These are phyloP conservation scores for Leptodactylus fallax DNA, from an alignment of 2,797 vertebrate genomes.

Conservation along the genomic window DNA sequence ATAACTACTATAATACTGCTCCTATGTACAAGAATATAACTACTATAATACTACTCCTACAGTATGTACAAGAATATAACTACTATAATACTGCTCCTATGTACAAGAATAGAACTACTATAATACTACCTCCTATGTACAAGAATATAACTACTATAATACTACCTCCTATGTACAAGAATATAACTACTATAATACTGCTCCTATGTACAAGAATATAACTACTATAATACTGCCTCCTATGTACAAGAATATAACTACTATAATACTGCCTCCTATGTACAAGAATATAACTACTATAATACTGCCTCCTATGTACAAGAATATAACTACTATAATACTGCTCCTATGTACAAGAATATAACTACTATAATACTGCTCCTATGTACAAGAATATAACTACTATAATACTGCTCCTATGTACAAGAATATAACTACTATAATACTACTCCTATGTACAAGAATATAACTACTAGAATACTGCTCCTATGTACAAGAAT, in stretches of 20 bases:
- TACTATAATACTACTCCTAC: background rate
- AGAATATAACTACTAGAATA: background rate
- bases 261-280: background rate
- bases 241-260: slow-evolving; percentile 18
- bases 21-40: background rate
- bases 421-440: slow-evolving; percentile 1
- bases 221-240: slow-evolving; percentile 1
- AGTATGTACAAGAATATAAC: slow-evolving; percentile 6
- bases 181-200: background rate
- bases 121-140: slow-evolving; percentile 1
- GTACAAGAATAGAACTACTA: background rate
- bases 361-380: slow-evolving; percentile 3
- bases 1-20: background rate
- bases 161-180: background rate
- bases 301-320: background rate
- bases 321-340: slow-evolving; percentile 9
- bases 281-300: slow-evolving; percentile 16
- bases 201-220: background rate
- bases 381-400: slow-evolving; percentile 11
- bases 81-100: slow-evolving; percentile 5
- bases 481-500: slow-evolving; percentile 4
- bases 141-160: slow-evolving; percentile 8
- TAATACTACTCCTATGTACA: background rate
- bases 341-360: background rate
- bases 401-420: slow-evolving; percentile 4